Evolutionary conservation across 1,140 invertebrate genomes (phyloP), one percentile per base, ranked within the genome.

Genomic region (Dendroctonus ponderosae): DNA sequence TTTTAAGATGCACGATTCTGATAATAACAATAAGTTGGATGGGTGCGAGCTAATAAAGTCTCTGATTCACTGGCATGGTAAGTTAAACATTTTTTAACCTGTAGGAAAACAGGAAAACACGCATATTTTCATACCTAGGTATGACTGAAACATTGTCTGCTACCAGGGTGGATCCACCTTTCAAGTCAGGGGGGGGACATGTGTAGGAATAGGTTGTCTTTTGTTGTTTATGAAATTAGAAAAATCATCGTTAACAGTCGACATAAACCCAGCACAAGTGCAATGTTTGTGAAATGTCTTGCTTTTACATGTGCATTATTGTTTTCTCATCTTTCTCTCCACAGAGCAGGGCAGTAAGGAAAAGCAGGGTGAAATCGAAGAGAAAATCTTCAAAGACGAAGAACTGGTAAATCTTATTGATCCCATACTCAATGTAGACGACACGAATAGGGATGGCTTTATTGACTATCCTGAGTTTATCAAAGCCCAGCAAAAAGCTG

Each of bases 401-500:
- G 96, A 98, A 80, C 80, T 98, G 11, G 80, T 87, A 0, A 86
- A 89, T 62, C 86, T 98, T 73, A 97, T 98, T 70, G 96, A 98
- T 81, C 93, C 93, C 0, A 97, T 98, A 72, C 80, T 98, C 41
- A 86, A 87, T 69, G 93, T 94, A 83, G 95, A 98, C 79, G 96
- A 98, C 78, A 82, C 85, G 42, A 95, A 97, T 79, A 83, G 84
- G 65, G 95, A 98, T 79, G 95, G 96, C 4, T 98, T 87, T 75
- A 97, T 98, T 62, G 94, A 97, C 81, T 98, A 98, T 81, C 89
- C 92, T 0, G 96, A 98, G 82, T 98, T 98, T 79, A 88, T 96
- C 37, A 86, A 86, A 69, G 93, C 94, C 5, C 94, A 96, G 79
- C 87, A 93, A 74, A 92, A 93, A 77, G 88, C 57, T 57, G 81